A percentile compares a stretch with the other conserved stretches of the same genome.
Evolutionary conservation across 2,888 invertebrate genomes (phyloP).

Genomic region (Mellilla xanthometata): DNA sequence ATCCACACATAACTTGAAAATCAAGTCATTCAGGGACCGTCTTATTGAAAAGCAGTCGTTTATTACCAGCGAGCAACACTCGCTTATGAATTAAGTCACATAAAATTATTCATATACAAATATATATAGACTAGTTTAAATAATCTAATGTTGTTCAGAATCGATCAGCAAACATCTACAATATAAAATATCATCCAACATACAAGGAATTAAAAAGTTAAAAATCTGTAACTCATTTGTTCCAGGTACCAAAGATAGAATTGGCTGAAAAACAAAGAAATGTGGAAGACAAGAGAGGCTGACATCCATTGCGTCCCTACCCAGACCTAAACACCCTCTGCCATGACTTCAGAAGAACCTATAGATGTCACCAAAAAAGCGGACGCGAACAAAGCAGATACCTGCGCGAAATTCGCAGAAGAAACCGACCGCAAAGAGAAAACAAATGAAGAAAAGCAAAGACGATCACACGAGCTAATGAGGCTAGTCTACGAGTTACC

Average conservation of each 20-base stretch:
- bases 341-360: conserved; percentile 76
- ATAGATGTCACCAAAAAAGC: conserved; percentile 68
- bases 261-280: conserved; percentile 39
- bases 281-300: conserved; percentile 44
- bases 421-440: conserved; percentile 54
- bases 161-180: too few species aligned
- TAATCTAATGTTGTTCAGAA: too few species aligned
- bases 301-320: conserved; percentile 30
- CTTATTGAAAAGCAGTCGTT: too few species aligned
- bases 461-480: conserved; percentile 67
- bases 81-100: too few species aligned
- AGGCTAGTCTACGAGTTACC: conserved; percentile 76
- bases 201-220: too few species aligned
- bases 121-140: too few species aligned
- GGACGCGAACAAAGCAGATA: conserved; percentile 60
- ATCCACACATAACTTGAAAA: too few species aligned
- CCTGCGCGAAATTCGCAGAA: conserved; percentile 54
- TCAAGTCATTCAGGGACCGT: too few species aligned
- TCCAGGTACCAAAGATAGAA: conserved; percentile 18
- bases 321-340: conserved; percentile 43
- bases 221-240: conserved; percentile 1
- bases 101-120: too few species aligned
- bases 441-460: conserved; percentile 51
- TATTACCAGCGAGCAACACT: too few species aligned
- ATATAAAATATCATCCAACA: too few species aligned